phyloP scores from a whole-genome alignment of 1,140 invertebrate genomes.

The Xylocopa sonorina region DNA sequence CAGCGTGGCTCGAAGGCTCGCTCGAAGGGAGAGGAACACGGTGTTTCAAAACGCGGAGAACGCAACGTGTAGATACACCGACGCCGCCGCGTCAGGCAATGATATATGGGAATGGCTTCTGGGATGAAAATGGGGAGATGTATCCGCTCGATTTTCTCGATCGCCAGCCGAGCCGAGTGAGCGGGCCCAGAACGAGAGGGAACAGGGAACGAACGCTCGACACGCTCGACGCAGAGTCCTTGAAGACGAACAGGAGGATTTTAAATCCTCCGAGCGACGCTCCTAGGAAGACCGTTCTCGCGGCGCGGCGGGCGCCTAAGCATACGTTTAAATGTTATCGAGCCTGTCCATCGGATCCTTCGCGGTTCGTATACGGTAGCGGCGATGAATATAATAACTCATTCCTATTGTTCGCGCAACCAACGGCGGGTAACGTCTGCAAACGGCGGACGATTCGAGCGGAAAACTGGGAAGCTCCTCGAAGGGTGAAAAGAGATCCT shows the following conservation, averaged over 20 bases:
- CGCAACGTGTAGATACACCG: conserved; percentile 37
- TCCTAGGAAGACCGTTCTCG: conserved; percentile 35
- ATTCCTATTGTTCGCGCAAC: conserved; percentile 40
- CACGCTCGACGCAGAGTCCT: conserved; percentile 58
- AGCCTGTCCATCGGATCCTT: conserved; percentile 42
- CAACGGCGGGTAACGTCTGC: background rate
- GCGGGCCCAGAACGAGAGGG: conserved; percentile 19
- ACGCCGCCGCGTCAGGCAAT: conserved; percentile 43
- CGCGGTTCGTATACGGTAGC: conserved; percentile 45
- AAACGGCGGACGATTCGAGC: background rate
- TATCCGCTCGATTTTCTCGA: conserved; percentile 54
- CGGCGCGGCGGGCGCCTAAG: conserved; percentile 43
- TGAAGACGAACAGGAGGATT: conserved; percentile 71
- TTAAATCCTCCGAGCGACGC: conserved; percentile 62
- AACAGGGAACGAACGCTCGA: conserved; percentile 26
- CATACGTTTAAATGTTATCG: conserved; percentile 49
- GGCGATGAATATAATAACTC: conserved; percentile 46
- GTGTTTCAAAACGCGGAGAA: conserved; percentile 62
- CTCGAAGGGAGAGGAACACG: conserved; percentile 42
- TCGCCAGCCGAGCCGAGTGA: conserved; percentile 43
- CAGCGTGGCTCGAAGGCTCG: background rate
- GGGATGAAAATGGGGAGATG: conserved; percentile 59
- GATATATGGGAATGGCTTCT: conserved; percentile 57
- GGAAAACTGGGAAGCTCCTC: conserved; percentile 23
- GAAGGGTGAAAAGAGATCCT: background rate